Percentiles rank a stretch among this genome's conserved stretches.
Conservation (phyloP, 2,797 vertebrate species). For the Nyctibius grandis region DNA sequence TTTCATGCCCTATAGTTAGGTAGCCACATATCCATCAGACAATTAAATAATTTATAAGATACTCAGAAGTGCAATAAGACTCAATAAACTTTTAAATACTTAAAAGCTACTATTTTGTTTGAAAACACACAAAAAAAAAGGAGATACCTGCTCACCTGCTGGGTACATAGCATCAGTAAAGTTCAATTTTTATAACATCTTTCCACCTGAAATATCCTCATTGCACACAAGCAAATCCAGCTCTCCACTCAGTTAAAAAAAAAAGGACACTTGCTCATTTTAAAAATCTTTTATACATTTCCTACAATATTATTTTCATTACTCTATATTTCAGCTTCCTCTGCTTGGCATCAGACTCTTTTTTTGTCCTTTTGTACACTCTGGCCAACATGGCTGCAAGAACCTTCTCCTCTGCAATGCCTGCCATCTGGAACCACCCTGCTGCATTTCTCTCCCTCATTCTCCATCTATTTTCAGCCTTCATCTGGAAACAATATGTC, state of each 20-base stretch:
- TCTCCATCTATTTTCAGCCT: constrained; percentile 52
- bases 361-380: neutral
- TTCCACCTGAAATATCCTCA: neutral
- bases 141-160: neutral
- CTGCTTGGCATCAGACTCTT: neutral
- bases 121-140: constrained; percentile 31
- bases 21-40: constrained; percentile 83
- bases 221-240: neutral
- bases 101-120: constrained; percentile 65
- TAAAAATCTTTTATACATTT: neutral
- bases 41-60: constrained; percentile 80
- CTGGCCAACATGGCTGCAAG: constrained; percentile 36
- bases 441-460: constrained; percentile 27
- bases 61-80: constrained; percentile 75
- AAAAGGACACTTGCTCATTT: neutral
- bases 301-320: neutral
- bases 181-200: neutral
- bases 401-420: constrained; percentile 33
- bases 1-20: constrained; percentile 79
- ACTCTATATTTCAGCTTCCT: neutral
- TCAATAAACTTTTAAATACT: constrained; percentile 78
- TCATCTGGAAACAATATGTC: constrained; percentile 65
- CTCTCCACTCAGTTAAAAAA: neutral
- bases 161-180: neutral
- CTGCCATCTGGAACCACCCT: constrained; percentile 54